Conservation (phyloP, 2,888 invertebrate species). For the Tinea pellionella region DNA sequence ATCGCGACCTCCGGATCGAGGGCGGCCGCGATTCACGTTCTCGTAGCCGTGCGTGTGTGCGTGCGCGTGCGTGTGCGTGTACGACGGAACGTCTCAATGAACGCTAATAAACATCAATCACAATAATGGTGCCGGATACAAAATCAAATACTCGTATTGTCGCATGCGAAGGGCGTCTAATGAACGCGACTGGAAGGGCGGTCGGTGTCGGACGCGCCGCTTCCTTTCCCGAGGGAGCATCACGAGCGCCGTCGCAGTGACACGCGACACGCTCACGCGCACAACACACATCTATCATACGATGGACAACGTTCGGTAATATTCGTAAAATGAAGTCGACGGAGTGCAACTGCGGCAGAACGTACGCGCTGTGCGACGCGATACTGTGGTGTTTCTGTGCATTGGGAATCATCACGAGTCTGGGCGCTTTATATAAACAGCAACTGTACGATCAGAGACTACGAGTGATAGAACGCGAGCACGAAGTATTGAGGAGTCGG, state of each 20-base stretch:
- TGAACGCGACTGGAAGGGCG: slow-evolving; percentile 59
- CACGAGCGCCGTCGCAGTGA: slow-evolving; percentile 27
- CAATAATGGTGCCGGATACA: not conserved
- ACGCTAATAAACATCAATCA: not conserved
- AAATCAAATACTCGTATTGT: not conserved
- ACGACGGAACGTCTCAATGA: too few species aligned
- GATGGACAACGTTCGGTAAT: not conserved
- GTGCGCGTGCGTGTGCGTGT: too few species aligned
- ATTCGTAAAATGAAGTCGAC: not conserved
- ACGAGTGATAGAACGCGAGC: slow-evolving; percentile 40
- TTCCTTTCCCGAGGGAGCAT: slow-evolving; percentile 59
- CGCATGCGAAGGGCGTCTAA: slow-evolving; percentile 18
- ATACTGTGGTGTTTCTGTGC: slow-evolving; percentile 57
- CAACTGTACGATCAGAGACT: slow-evolving; percentile 50
- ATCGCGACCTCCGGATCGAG: slow-evolving; percentile 31
- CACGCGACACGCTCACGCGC: too few species aligned
- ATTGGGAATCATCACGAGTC: slow-evolving; percentile 43
- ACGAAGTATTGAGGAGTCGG: slow-evolving; percentile 19
- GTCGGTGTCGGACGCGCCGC: slow-evolving; percentile 47
- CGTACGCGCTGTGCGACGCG: slow-evolving; percentile 35
- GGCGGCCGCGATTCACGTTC: not conserved
- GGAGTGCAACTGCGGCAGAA: not conserved
- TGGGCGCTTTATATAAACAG: slow-evolving; percentile 49
- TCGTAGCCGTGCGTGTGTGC: too few species aligned
- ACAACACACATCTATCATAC: slow-evolving; percentile 14